These are phyloP conservation scores for Oryctolagus cuniculus DNA, from an alignment of 2,113 vertebrate species.

Conservation along the genomic window DNA sequence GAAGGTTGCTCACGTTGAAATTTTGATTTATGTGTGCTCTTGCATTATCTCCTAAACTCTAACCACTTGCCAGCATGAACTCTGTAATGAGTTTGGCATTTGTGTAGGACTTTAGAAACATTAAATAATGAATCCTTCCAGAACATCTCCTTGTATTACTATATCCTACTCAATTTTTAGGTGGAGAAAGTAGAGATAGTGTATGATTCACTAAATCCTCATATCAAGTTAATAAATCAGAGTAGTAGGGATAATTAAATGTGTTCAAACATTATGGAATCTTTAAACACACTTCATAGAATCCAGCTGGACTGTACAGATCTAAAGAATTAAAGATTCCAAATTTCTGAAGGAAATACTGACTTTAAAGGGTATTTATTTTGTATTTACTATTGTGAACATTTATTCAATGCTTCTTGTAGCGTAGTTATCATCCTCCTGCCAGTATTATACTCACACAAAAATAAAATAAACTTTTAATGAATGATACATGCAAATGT, in stretches of 20 bases:
- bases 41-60: conserved; percentile 71
- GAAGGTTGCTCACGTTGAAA: conserved; percentile 63
- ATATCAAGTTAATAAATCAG: not conserved
- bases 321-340: not conserved
- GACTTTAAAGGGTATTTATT: not conserved
- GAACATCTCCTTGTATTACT: conserved; percentile 55
- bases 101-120: conserved; percentile 78
- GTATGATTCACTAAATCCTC: conserved; percentile 53
- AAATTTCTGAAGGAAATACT: not conserved
- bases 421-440: not conserved
- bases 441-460: not conserved
- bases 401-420: not conserved
- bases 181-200: conserved; percentile 63
- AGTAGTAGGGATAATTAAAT: conserved; percentile 57
- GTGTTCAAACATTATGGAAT: conserved; percentile 46
- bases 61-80: conserved; percentile 74
- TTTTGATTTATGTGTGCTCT: conserved; percentile 76
- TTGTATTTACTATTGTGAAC: not conserved
- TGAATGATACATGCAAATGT: not conserved
- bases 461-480: not conserved
- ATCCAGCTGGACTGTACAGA: not conserved
- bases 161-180: conserved; percentile 64
- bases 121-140: conserved; percentile 79
- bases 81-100: conserved; percentile 83
- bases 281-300: conserved; percentile 2